These are phyloP conservation scores for Anagyrus pseudococci DNA, from an alignment of 2,888 invertebrate genomes.

Conservation along the genomic window DNA sequence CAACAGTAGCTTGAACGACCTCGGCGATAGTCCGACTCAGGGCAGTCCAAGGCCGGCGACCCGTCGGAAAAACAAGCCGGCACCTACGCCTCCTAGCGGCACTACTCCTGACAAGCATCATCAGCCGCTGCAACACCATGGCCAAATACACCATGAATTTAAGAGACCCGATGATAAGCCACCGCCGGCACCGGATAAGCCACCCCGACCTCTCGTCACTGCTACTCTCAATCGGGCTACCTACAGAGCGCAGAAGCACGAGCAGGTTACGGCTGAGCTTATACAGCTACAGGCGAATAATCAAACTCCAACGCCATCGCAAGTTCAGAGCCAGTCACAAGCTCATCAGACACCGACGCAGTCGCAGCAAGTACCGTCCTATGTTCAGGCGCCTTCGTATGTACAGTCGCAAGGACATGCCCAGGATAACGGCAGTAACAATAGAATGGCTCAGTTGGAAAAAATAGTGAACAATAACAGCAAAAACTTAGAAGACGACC, in stretches of 20 bases:
- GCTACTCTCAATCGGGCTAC: slow-evolving; percentile 70
- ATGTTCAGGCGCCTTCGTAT: neutral
- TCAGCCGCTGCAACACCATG: slow-evolving; percentile 1
- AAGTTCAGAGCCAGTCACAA: neutral
- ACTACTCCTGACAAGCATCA: slow-evolving; percentile 57
- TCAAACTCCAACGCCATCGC: neutral
- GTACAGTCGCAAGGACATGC: slow-evolving; percentile 10
- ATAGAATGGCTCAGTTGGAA: slow-evolving; percentile 22
- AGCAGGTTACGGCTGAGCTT: slow-evolving; percentile 59
- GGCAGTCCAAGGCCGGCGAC: slow-evolving; percentile 77
- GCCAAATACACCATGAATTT: neutral
- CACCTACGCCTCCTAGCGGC: slow-evolving; percentile 72
- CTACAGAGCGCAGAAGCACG: slow-evolving; percentile 64
- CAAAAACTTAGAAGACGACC: slow-evolving; percentile 31
- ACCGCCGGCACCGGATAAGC: slow-evolving; percentile 67
- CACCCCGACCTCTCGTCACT: slow-evolving; percentile 68
- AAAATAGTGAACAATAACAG: neutral
- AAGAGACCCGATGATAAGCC: slow-evolving; percentile 55
- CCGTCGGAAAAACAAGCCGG: slow-evolving; percentile 79
- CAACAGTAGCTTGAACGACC: slow-evolving; percentile 73
- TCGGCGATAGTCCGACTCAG: slow-evolving; percentile 72
- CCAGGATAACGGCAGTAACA: slow-evolving; percentile 21
- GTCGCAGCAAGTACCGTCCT: neutral
- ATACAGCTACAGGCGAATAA: slow-evolving; percentile 14
- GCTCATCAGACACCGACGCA: neutral